Conservation (phyloP, 2,113 vertebrate genomes). For the Urocolius indicus region DNA sequence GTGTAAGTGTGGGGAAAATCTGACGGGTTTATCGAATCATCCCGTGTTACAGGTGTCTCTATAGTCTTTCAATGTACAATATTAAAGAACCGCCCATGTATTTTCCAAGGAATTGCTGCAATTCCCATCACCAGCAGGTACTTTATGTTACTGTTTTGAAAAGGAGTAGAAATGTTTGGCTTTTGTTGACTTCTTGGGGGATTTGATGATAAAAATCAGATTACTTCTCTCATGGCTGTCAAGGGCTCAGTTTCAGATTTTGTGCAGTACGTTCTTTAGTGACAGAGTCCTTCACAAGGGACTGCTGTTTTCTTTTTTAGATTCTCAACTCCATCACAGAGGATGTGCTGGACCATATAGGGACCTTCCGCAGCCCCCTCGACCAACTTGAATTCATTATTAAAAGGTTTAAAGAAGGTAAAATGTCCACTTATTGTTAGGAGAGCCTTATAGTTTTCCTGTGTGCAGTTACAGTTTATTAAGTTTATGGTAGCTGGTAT, state of each 20-base stretch:
- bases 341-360: conserved; percentile 85
- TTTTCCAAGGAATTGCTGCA: background rate
- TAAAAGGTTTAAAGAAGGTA: conserved; percentile 88
- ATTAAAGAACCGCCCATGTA: background rate
- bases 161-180: background rate
- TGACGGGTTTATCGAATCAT: background rate
- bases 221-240: background rate
- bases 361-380: conserved; percentile 86
- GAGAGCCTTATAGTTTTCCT: background rate
- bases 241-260: background rate
- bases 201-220: background rate
- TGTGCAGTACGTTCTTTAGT: background rate
- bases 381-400: conserved; percentile 92
- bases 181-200: background rate
- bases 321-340: conserved; percentile 90
- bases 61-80: background rate
- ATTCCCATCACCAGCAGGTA: background rate
- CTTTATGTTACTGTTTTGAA: background rate
- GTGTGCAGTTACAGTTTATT: background rate
- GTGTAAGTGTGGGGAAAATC: conserved; percentile 80
- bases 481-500: background rate
- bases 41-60: background rate
- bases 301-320: conserved; percentile 72
- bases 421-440: background rate
- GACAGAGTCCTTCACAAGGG: conserved; percentile 5